phyloP scores from a whole-genome alignment of 2,797 vertebrate species.

The Intellagama lesueurii region DNA sequence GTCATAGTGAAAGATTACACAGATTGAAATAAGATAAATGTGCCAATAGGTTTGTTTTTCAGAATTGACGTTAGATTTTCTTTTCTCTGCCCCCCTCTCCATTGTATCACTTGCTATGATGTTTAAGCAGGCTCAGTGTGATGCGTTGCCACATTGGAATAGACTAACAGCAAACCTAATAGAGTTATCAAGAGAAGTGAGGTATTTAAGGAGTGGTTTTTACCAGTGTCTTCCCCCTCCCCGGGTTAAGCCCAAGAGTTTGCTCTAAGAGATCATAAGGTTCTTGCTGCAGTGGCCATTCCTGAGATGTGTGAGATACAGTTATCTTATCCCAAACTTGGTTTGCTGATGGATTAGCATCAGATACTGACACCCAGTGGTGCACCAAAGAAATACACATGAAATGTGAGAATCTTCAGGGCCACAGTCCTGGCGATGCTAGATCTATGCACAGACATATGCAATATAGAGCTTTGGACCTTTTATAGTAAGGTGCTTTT shows the following conservation, averaged over 20 bases:
- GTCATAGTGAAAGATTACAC: neutral
- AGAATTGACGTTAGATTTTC: neutral
- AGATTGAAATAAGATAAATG: neutral
- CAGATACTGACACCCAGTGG: conserved; percentile 27
- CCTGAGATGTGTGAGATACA: neutral
- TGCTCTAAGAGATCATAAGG: neutral
- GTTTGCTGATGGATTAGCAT: neutral
- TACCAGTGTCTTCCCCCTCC: too few species aligned
- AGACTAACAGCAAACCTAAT: too few species aligned
- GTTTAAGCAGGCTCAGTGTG: neutral
- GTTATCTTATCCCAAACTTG: neutral
- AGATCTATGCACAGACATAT: too few species aligned
- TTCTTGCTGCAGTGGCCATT: neutral
- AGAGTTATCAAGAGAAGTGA: too few species aligned
- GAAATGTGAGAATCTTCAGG: neutral
- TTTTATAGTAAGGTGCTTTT: too few species aligned
- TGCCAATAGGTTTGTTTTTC: neutral
- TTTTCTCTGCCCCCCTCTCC: neutral
- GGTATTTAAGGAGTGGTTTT: too few species aligned
- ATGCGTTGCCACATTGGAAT: too few species aligned
- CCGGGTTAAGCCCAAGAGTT: neutral
- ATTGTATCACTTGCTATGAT: neutral
- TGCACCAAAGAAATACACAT: neutral
- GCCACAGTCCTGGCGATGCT: too few species aligned
- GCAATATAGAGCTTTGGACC: too few species aligned